Conservation (phyloP, 2,888 invertebrate species). For the Eupithecia centaureata region DNA sequence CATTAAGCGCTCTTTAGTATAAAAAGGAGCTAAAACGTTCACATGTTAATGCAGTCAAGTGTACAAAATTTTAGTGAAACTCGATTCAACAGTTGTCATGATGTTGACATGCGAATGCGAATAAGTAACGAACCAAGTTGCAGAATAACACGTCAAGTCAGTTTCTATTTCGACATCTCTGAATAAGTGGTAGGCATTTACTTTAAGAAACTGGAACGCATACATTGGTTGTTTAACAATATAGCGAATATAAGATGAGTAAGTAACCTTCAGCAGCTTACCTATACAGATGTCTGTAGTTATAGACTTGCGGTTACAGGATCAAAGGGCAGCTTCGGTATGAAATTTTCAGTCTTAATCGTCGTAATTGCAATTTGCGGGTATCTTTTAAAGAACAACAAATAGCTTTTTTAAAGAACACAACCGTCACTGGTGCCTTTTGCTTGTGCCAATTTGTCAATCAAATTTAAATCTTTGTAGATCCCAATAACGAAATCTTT, state of each 20-base stretch:
- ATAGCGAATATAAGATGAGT: conserved; percentile 22
- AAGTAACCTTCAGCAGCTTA: no score
- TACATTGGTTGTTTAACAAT: conserved; percentile 27
- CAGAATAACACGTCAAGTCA: conserved; percentile 43
- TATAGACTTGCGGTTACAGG: neutral
- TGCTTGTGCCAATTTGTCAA: no score
- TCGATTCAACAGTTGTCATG: conserved; percentile 42
- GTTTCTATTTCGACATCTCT: conserved; percentile 43
- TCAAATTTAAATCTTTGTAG: no score
- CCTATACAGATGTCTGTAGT: neutral
- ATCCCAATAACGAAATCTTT: no score
- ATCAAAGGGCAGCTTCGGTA: no score
- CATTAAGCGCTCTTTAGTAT: neutral
- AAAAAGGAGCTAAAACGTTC: neutral
- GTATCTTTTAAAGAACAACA: no score
- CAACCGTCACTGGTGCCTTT: no score
- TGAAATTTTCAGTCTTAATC: no score
- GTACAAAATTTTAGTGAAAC: conserved; percentile 41
- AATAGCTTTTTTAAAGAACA: no score
- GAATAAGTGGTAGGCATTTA: conserved; percentile 39
- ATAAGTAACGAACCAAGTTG: conserved; percentile 42
- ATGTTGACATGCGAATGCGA: conserved; percentile 43
- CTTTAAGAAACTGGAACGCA: conserved; percentile 37
- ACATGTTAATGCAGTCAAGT: conserved; percentile 1
- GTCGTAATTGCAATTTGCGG: no score